Conservation (phyloP, 2,888 invertebrate species). For the Drosophila histrio region DNA sequence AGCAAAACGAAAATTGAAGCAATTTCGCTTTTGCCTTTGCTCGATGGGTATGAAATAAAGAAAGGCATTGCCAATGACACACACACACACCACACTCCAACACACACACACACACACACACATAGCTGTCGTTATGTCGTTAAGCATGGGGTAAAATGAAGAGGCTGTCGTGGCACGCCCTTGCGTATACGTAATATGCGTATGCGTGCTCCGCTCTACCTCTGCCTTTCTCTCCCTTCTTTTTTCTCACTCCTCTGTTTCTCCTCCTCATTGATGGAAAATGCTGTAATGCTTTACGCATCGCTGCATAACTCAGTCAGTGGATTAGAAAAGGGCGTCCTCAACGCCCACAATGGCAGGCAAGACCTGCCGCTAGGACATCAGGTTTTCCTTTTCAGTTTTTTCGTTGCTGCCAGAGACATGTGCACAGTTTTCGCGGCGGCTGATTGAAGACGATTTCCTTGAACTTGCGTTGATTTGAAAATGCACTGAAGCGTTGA, state of each 20-base stretch:
- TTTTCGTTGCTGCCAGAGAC: constrained; percentile 4
- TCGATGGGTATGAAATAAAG: constrained; percentile 52
- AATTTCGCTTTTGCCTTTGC: constrained; percentile 61
- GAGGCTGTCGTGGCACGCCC: constrained; percentile 76
- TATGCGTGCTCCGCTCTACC: constrained; percentile 15
- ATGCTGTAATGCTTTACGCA: constrained; percentile 80
- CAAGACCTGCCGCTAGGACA: constrained; percentile 28
- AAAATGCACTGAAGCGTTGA: constrained; percentile 75
- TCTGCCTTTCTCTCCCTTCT: background rate
- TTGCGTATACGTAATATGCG: constrained; percentile 74
- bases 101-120: constrained; percentile 21
- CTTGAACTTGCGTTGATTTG: constrained; percentile 77
- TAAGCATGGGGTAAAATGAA: constrained; percentile 74
- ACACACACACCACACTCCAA: constrained; percentile 31
- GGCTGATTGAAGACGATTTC: constrained; percentile 77
- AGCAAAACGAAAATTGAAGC: constrained; percentile 81
- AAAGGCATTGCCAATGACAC: constrained; percentile 57
- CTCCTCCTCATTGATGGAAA: constrained; percentile 71
- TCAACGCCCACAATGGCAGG: constrained; percentile 24
- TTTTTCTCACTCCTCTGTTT: background rate
- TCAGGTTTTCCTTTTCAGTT: constrained; percentile 27
- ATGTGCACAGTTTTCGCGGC: constrained; percentile 65
- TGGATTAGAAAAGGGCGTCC: constrained; percentile 79
- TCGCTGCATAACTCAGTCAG: constrained; percentile 78
- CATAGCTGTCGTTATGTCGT: constrained; percentile 66